Conservation (phyloP, 2,113 vertebrate species). For the Myotis brandtii region DNA sequence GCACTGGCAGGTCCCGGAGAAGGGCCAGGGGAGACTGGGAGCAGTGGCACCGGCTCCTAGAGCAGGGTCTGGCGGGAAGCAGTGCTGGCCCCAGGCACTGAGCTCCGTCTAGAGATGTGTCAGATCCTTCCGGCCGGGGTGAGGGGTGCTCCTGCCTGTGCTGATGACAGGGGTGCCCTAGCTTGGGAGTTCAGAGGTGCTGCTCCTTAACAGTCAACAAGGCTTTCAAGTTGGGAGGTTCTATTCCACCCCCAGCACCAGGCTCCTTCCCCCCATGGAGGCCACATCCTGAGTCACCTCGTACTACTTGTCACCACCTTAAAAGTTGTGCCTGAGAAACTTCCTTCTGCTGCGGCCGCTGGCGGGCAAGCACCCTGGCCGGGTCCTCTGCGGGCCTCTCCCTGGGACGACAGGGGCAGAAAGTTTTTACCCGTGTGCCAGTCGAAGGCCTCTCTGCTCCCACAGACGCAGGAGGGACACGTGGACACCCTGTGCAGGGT, state of each 20-base stretch:
- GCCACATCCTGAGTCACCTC: background rate
- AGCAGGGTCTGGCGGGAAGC: background rate
- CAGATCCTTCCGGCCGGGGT: background rate
- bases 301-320: background rate
- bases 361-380: background rate
- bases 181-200: background rate
- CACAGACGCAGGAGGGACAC: rapidly evolving
- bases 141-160: no score
- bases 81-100: rapidly evolving
- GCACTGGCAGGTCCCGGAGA: background rate
- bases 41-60: background rate
- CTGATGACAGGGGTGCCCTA: background rate
- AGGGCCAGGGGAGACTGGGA: background rate
- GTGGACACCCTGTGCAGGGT: no score
- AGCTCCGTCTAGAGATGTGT: rapidly evolving
- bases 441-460: background rate
- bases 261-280: background rate
- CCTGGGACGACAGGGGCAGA: background rate
- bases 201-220: background rate
- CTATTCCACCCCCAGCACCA: background rate
- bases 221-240: background rate
- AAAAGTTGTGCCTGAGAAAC: background rate
- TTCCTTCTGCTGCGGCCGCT: rapidly evolving
- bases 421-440: background rate
- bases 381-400: background rate